These are phyloP conservation scores for Hyles euphorbiae DNA, from an alignment of 1,140 invertebrate species.

Conservation along the genomic window DNA sequence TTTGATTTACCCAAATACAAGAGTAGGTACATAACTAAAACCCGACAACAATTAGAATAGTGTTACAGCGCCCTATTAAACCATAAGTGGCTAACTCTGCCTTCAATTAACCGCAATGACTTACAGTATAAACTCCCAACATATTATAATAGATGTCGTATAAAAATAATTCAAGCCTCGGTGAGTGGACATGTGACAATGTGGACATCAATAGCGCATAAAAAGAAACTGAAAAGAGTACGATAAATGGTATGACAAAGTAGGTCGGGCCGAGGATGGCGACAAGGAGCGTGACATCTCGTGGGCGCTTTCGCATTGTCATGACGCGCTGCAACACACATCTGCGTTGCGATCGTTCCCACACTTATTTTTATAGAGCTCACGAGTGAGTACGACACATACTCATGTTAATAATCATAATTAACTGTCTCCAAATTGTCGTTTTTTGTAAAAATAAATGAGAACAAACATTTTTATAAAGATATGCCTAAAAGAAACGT, in stretches of 20 bases:
- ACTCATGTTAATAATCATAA: conserved; percentile 5
- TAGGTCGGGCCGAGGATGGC: conserved; percentile 23
- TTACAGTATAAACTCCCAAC: no score
- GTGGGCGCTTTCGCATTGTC: conserved; percentile 28
- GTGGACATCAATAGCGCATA: no score
- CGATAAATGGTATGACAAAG: conserved; percentile 30
- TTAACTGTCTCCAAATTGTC: background rate
- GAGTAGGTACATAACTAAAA: no score
- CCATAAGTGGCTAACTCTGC: no score
- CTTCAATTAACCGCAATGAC: no score
- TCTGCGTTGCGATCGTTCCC: conserved; percentile 15
- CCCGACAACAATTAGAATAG: no score
- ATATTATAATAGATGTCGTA: no score
- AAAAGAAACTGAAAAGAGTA: conserved; percentile 15
- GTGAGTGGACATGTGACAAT: no score
- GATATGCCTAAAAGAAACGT: background rate
- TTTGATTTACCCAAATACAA: no score
- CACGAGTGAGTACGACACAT: background rate
- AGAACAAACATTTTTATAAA: background rate
- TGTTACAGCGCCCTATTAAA: no score
- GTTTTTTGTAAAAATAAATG: background rate
- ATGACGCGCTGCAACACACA: conserved; percentile 5
- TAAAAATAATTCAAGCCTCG: no score
- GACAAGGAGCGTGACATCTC: conserved; percentile 21
- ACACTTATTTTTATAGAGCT: conserved; percentile 17